These are phyloP conservation scores for Chloebia gouldiae DNA, from an alignment of 2,113 vertebrate species.

Conservation along the genomic window DNA sequence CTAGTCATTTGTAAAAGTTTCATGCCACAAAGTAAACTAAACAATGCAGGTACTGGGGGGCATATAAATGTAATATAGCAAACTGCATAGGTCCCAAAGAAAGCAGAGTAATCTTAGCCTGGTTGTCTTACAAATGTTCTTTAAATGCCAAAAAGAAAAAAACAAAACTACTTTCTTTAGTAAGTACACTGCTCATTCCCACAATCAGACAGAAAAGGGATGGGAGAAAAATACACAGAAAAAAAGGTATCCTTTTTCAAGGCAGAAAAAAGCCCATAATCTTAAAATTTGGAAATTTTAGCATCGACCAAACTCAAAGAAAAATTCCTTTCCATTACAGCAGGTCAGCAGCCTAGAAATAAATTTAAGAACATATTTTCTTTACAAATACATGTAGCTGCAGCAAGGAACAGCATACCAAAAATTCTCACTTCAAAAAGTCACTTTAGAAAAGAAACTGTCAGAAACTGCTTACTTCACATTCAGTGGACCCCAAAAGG, in stretches of 20 bases:
- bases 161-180: accelerated
- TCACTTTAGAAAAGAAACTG: not conserved
- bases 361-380: not conserved
- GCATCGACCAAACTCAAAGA: not conserved
- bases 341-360: not conserved
- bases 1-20: not conserved
- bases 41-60: not conserved
- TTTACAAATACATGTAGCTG: not conserved
- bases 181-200: not conserved
- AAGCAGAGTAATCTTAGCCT: not conserved
- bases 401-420: not conserved
- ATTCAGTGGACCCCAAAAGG: not conserved
- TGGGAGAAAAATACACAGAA: not conserved
- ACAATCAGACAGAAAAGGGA: not conserved
- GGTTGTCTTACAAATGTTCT: not conserved
- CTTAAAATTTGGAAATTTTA: not conserved
- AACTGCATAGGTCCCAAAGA: not conserved
- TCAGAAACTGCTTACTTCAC: not conserved
- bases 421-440: not conserved
- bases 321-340: not conserved
- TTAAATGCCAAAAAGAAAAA: not conserved
- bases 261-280: accelerated
- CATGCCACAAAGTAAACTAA: not conserved
- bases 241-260: not conserved
- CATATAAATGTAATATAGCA: not conserved